Conservation (phyloP, 2,797 vertebrate species). For the Lutjanus campechanus region DNA sequence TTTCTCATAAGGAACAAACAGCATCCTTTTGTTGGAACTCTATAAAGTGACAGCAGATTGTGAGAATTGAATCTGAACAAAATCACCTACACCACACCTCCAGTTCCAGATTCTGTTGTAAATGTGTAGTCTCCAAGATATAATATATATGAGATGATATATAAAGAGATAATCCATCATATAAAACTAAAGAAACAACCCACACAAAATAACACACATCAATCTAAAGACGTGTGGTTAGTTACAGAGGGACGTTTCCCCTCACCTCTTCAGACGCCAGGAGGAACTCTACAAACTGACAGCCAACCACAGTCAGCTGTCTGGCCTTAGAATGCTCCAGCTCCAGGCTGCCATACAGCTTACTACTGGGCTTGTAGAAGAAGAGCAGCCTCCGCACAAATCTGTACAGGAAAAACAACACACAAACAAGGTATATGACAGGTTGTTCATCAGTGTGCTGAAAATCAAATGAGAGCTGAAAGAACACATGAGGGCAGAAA, state of each 20-base stretch:
- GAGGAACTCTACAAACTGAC: conserved; percentile 91
- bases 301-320: conserved; percentile 90
- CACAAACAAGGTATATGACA: not conserved
- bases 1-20: not conserved
- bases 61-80: too few relatives aligned
- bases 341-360: conserved; percentile 88
- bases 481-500: not conserved
- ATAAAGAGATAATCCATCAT: not conserved
- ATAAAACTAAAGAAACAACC: not conserved
- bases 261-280: conserved; percentile 91
- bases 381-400: conserved; percentile 90
- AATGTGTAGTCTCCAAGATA: not conserved
- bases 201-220: not conserved
- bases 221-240: not conserved
- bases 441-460: not conserved
- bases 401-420: conserved; percentile 64
- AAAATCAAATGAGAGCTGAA: not conserved
- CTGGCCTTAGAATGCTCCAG: conserved; percentile 88
- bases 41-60: too few relatives aligned
- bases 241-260: not conserved
- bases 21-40: not conserved
- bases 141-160: too few relatives aligned
- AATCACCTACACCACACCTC: not conserved
- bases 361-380: conserved; percentile 93
- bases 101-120: not conserved